Percentiles rank a stretch among this genome's conserved stretches.
These are phyloP conservation scores for Colistium nudipinnis DNA, from an alignment of 2,113 vertebrate genomes.

Conservation along the genomic window DNA sequence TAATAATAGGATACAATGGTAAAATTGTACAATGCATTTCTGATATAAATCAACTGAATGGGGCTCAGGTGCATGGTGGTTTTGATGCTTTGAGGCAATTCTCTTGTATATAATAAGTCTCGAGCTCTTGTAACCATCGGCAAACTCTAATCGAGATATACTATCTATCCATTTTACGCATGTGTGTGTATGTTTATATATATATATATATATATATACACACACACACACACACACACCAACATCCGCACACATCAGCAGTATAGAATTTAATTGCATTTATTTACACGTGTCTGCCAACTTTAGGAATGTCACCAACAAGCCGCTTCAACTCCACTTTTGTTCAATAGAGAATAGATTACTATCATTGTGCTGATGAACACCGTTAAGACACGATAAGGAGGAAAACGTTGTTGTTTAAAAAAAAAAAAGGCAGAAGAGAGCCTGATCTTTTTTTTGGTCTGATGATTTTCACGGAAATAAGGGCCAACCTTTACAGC, in stretches of 20 bases:
- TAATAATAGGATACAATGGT: slow-evolving; percentile 72
- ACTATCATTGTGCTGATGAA: slow-evolving; percentile 76
- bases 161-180: too few species aligned
- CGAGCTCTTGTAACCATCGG: slow-evolving; percentile 43
- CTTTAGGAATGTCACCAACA: slow-evolving; percentile 62
- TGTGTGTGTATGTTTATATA: slow-evolving; percentile 23
- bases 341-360: slow-evolving; percentile 67
- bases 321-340: slow-evolving; percentile 31
- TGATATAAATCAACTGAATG: slow-evolving; percentile 62
- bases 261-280: slow-evolving; percentile 53
- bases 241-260: slow-evolving; percentile 22
- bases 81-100: slow-evolving; percentile 65
- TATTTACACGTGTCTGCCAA: slow-evolving; percentile 71
- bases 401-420: slow-evolving; percentile 12
- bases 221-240: too few species aligned
- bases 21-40: slow-evolving; percentile 76
- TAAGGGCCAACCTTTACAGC: slow-evolving; percentile 19
- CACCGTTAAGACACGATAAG: slow-evolving; percentile 51
- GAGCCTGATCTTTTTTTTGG: slow-evolving; percentile 31
- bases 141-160: slow-evolving; percentile 39
- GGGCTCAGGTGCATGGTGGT: slow-evolving; percentile 43
- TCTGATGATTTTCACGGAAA: slow-evolving; percentile 23
- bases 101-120: slow-evolving; percentile 45
- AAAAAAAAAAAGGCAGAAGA: slow-evolving; percentile 43
- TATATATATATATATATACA: slow-evolving; percentile 30